Percentiles rank a stretch among this genome's conserved stretches.
These are phyloP conservation scores for Drosophila melanica DNA, from an alignment of 1,140 invertebrate genomes.

Conservation along the genomic window DNA sequence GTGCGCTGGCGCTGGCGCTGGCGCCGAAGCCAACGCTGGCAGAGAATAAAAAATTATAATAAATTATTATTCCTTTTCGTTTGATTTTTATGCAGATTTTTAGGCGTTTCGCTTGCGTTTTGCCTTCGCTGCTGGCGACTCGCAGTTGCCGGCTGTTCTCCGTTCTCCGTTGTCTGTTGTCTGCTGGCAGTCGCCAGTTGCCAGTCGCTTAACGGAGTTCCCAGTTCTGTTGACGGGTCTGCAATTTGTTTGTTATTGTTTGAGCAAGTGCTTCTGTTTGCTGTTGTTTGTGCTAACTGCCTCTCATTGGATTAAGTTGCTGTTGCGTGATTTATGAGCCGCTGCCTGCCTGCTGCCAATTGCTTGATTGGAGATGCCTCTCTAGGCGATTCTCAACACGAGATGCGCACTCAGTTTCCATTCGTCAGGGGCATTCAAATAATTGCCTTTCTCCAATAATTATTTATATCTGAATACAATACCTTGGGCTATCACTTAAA, in stretches of 20 bases:
- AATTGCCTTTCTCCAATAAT: background rate
- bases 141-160: too few species aligned
- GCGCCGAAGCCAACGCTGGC: slow-evolving; percentile 1
- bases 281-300: slow-evolving; percentile 21
- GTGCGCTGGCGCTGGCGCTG: slow-evolving; percentile 3
- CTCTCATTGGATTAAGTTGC: slow-evolving; percentile 33
- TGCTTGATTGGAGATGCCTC: slow-evolving; percentile 3
- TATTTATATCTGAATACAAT: background rate
- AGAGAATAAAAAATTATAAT: slow-evolving; percentile 67
- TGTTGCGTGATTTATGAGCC: slow-evolving; percentile 32
- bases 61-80: slow-evolving; percentile 81
- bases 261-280: slow-evolving; percentile 33
- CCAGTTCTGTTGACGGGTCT: slow-evolving; percentile 7
- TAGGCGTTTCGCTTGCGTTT: slow-evolving; percentile 56
- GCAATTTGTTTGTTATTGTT: slow-evolving; percentile 41
- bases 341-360: slow-evolving; percentile 12
- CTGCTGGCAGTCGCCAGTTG: slow-evolving; percentile 32
- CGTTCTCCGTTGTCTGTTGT: background rate
- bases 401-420: background rate
- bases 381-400: slow-evolving; percentile 3
- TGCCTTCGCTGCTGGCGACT: background rate
- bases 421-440: slow-evolving; percentile 12
- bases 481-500: background rate
- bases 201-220: slow-evolving; percentile 16
- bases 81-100: slow-evolving; percentile 81